Conservation (phyloP, 2,797 vertebrate species). For the Chelmon rostratus region DNA sequence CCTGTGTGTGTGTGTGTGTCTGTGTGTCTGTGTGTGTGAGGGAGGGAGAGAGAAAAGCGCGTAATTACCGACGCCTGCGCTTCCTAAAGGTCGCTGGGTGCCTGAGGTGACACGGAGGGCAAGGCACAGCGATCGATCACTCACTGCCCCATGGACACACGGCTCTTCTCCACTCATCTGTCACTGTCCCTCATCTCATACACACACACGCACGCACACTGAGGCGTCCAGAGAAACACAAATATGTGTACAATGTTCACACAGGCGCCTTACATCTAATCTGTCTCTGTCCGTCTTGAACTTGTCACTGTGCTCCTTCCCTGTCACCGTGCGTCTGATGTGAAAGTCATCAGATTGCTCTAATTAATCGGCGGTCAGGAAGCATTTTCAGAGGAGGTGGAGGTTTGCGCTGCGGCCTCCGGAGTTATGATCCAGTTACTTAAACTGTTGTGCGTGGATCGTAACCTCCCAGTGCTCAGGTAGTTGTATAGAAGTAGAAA, state of each 20-base stretch:
- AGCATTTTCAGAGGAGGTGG: slow-evolving; percentile 1
- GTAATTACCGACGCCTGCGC: slow-evolving; percentile 78
- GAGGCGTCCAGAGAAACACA: slow-evolving; percentile 29
- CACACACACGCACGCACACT: slow-evolving; percentile 22
- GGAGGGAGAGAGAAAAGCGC: slow-evolving; percentile 22
- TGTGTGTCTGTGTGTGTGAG: slow-evolving; percentile 37
- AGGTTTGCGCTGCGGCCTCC: neutral
- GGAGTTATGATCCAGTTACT: neutral
- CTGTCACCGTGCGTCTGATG: slow-evolving; percentile 47
- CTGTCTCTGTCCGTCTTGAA: slow-evolving; percentile 63
- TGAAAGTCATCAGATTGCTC: slow-evolving; percentile 42
- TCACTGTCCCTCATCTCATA: slow-evolving; percentile 71
- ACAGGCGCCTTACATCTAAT: slow-evolving; percentile 43
- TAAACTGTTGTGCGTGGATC: neutral
- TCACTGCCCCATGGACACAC: slow-evolving; percentile 65
- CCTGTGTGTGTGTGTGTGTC: slow-evolving; percentile 40
- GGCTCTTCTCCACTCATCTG: slow-evolving; percentile 72
- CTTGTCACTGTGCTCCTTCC: slow-evolving; percentile 40
- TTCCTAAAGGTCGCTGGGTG: slow-evolving; percentile 81
- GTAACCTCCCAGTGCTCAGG: neutral
- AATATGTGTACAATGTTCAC: slow-evolving; percentile 4
- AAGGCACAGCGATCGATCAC: slow-evolving; percentile 80
- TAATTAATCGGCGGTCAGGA: neutral
- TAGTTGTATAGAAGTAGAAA: slow-evolving; percentile 6
- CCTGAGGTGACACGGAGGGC: slow-evolving; percentile 79